phyloP scores from a whole-genome alignment of 2,888 invertebrate species.

The Villa cingulata region DNA sequence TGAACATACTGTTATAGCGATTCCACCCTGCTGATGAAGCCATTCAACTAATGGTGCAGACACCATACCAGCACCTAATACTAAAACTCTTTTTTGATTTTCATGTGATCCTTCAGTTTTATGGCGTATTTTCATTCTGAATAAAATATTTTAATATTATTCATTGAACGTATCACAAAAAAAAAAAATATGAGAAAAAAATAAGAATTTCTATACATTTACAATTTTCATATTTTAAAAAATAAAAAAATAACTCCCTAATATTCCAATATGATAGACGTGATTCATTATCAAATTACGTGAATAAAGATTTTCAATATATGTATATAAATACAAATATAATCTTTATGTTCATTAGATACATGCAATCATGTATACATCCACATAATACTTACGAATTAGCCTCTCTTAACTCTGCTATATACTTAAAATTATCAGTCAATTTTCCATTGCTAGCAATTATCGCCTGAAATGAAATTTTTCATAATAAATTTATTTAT shows the following conservation, averaged over 20 bases:
- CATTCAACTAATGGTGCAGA: slow-evolving; percentile 92
- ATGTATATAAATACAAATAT: too few species aligned
- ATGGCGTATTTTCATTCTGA: slow-evolving; percentile 50
- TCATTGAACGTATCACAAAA: not conserved
- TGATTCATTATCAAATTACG: too few species aligned
- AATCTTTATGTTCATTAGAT: too few species aligned
- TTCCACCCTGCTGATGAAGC: slow-evolving; percentile 63
- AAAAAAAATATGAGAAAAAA: not conserved
- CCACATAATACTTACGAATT: slow-evolving; percentile 46
- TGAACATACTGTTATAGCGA: slow-evolving; percentile 78
- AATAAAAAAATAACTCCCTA: too few species aligned
- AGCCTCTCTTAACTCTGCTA: slow-evolving; percentile 67
- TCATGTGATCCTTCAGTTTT: slow-evolving; percentile 52
- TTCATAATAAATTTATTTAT: too few species aligned
- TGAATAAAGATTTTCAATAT: not conserved
- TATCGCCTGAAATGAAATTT: slow-evolving; percentile 61
- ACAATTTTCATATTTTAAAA: too few species aligned
- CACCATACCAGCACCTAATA: slow-evolving; percentile 92
- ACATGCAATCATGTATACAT: too few species aligned
- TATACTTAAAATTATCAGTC: slow-evolving; percentile 89
- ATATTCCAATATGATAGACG: too few species aligned
- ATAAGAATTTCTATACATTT: too few species aligned
- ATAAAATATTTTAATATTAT: slow-evolving; percentile 5
- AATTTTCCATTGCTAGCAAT: slow-evolving; percentile 90
- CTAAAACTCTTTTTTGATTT: slow-evolving; percentile 59